Evolutionary conservation across 1,140 invertebrate species (phyloP), one percentile per base, ranked within the genome.

Genomic region (Cotesia chilonis): DNA sequence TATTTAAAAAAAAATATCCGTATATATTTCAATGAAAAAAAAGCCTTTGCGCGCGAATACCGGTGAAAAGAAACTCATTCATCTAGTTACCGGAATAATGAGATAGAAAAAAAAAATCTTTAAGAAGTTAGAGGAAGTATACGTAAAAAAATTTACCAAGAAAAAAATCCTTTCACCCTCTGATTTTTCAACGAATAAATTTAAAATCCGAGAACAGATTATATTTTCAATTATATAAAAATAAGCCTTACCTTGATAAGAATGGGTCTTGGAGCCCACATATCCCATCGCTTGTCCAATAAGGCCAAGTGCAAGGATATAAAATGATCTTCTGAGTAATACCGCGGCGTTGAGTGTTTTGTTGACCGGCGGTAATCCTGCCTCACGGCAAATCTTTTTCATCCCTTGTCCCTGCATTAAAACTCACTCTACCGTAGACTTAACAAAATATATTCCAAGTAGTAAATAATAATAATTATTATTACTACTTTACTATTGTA

Each of bases 301-400:
- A 36, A 72, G 55, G 36, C 74, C 71, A 68, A 76, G 65, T 28
- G 57, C 69, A 61, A 76, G 64, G 60, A 75, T 20, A 52, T 71
- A 63, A 7, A 76, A 52, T 35, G 51, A 67, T 52, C 66, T 41
- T 14, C 60, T 47, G 28, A 60, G 59, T 28, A 76, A 6, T 35
- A 73, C 51, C 55, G 55, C 59, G 17, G 55, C 37, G 38, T 68
- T 70, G 66, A 75, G 63, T 55, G 73, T 71, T 60, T 28, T 38
- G 57, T 72, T 76, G 72, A 73, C 74, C 74, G 72, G 70, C 69
- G 72, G 70, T 69, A 64, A 71, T 73, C 65, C 72, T 71, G 59
- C 64, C 72, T 73, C 63, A 37, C 74, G 69, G 59, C 72, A 51
- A 68, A 47, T 54, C 68, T 37, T 69, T 69, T 63, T 73, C 74